A percentile compares a stretch with the other conserved stretches of the same genome.
phyloP scores from a whole-genome alignment of 2,797 vertebrate genomes.

The Capromys pilorides region DNA sequence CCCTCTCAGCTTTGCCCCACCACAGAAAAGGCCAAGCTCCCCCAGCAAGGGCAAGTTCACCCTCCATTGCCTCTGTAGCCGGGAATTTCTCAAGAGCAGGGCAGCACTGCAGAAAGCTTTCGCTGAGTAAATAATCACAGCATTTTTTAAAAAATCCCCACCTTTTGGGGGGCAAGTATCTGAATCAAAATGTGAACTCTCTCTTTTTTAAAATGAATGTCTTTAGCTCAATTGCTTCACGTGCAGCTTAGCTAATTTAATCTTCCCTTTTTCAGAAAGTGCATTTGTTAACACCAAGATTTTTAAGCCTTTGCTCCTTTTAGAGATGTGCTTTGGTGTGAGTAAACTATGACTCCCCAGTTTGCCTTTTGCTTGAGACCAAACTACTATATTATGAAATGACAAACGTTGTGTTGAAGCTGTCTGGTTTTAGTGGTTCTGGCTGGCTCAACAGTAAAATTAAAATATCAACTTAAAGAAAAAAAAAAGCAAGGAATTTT shows the following conservation, averaged over 20 bases:
- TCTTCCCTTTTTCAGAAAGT: constrained; percentile 50
- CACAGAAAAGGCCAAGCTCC: constrained; percentile 56
- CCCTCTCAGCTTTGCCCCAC: constrained; percentile 59
- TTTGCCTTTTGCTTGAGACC: constrained; percentile 15
- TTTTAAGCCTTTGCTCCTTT: constrained; percentile 27
- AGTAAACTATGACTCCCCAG: background rate
- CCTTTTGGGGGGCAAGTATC: background rate
- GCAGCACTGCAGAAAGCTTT: background rate
- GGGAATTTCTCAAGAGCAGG: constrained; percentile 74
- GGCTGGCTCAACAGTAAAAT: constrained; percentile 52
- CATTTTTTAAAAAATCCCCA: background rate
- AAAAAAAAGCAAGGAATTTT: constrained; percentile 27
- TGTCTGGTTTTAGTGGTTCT: constrained; percentile 28
- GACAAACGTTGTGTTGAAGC: constrained; percentile 45
- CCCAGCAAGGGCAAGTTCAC: constrained; percentile 34
- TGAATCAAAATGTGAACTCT: background rate
- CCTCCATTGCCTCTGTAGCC: constrained; percentile 16
- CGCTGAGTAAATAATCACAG: constrained; percentile 47
- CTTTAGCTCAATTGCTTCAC: constrained; percentile 30
- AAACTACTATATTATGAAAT: constrained; percentile 30
- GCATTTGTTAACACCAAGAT: constrained; percentile 46
- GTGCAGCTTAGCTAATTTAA: constrained; percentile 10
- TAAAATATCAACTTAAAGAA: background rate
- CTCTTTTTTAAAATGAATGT: background rate
- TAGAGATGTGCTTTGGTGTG: constrained; percentile 26